A percentile compares a stretch with the other conserved stretches of the same genome.
phyloP scores from a whole-genome alignment of 1,140 invertebrate species.

The Drosophila rufa region DNA sequence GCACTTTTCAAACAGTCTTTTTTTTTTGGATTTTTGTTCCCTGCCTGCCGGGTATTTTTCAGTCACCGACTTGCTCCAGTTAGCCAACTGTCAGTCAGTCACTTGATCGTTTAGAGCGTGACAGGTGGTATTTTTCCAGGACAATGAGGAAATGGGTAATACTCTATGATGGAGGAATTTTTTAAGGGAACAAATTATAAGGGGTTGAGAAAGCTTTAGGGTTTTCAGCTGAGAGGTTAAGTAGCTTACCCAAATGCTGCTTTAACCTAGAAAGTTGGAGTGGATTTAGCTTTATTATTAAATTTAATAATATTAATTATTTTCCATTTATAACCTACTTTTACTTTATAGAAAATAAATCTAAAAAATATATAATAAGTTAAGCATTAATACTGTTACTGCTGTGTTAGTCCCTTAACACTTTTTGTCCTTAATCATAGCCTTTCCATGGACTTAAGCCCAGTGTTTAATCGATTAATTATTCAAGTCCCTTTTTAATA shows the following conservation, averaged over 20 bases:
- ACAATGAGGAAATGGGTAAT: background rate
- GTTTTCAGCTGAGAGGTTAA: background rate
- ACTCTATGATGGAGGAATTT: conserved; percentile 4
- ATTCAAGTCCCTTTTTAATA: background rate
- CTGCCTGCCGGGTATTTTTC: conserved; percentile 49
- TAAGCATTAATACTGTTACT: background rate
- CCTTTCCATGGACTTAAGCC: background rate
- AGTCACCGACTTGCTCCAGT: conserved; percentile 57
- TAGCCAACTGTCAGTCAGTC: conserved; percentile 48
- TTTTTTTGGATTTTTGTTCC: conserved; percentile 13
- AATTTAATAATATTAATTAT: no score
- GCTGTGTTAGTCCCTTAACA: background rate
- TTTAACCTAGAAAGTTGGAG: no score
- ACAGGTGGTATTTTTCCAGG: conserved; percentile 27
- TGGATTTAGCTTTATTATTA: no score
- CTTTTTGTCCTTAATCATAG: background rate
- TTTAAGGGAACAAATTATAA: background rate
- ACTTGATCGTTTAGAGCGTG: conserved; percentile 47
- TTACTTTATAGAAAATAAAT: no score
- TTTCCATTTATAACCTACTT: no score
- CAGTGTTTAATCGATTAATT: background rate
- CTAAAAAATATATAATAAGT: no score
- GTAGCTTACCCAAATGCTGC: background rate
- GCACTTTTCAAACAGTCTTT: conserved; percentile 37
- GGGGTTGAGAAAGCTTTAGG: no score